Evolutionary conservation across 2,113 vertebrate species (phyloP).

Genomic region (Tricholaema leucomelas): DNA sequence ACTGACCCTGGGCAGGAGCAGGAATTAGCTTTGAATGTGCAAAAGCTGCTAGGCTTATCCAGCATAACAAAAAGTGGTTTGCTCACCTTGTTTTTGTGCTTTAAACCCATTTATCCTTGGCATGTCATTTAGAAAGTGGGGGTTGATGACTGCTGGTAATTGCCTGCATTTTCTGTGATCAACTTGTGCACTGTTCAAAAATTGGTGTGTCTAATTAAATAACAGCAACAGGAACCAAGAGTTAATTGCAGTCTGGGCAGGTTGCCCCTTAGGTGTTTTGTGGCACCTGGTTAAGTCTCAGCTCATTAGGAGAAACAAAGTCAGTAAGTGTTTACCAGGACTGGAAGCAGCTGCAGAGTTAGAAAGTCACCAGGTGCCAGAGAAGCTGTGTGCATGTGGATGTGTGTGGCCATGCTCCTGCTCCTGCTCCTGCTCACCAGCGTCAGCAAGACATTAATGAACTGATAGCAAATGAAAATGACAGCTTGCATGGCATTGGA

Average conservation of each 20-base stretch:
- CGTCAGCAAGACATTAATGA: not conserved
- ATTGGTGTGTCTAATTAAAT: constrained; percentile 65
- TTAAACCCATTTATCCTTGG: not conserved
- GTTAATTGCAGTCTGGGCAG: constrained; percentile 51
- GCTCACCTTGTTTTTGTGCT: not conserved
- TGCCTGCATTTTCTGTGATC: constrained; percentile 37
- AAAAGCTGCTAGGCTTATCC: not conserved
- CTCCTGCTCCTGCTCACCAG: not conserved
- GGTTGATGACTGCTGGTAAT: constrained; percentile 25
- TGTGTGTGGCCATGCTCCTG: not conserved
- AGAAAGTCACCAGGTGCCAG: not conserved
- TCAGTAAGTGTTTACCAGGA: constrained; percentile 49
- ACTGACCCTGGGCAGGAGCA: not conserved
- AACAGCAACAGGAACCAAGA: constrained; percentile 43
- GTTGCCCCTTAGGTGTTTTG: constrained; percentile 41
- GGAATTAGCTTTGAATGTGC: not conserved
- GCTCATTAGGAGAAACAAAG: constrained; percentile 58
- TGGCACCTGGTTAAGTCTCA: constrained; percentile 36
- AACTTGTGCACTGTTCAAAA: not conserved
- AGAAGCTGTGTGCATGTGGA: not conserved
- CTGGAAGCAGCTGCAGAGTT: constrained; percentile 31
- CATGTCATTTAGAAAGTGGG: constrained; percentile 26
- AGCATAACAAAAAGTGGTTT: not conserved
- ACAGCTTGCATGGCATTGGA: not conserved
- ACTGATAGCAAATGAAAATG: not conserved